A percentile compares a stretch with the other conserved stretches of the same genome.
Evolutionary conservation across 2,113 vertebrate genomes (phyloP).

Genomic region (Amblyornis subalaris): DNA sequence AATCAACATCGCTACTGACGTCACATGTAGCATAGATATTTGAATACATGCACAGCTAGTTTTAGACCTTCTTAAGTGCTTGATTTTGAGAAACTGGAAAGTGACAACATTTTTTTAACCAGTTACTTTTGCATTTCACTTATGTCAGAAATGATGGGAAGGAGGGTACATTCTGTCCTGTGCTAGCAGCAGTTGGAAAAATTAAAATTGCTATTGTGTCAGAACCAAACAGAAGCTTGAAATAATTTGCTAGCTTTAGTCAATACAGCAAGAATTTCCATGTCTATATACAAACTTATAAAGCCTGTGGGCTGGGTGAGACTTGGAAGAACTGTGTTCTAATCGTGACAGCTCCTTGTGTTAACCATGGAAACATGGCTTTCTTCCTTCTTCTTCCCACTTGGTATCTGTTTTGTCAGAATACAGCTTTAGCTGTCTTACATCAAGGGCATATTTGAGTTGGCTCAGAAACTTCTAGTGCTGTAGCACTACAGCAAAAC

Average conservation of each 20-base stretch:
- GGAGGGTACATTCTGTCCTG: neutral
- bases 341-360: neutral
- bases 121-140: neutral
- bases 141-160: neutral
- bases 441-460: neutral
- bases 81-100: neutral
- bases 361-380: neutral
- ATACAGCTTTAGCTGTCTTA: neutral
- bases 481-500: neutral
- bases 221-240: neutral
- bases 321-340: neutral
- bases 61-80: neutral
- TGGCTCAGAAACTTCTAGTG: neutral
- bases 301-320: neutral
- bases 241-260: neutral
- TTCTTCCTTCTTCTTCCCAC: neutral
- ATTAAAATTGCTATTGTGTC: neutral
- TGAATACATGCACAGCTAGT: neutral
- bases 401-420: neutral
- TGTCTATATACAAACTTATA: neutral
- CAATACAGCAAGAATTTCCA: neutral
- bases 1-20: neutral
- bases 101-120: neutral
- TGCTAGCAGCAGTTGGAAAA: neutral
- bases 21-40: neutral